Evolutionary conservation across 2,888 invertebrate species (phyloP), one percentile per base, ranked within the genome.

Genomic region (Apodemia hepburni): DNA sequence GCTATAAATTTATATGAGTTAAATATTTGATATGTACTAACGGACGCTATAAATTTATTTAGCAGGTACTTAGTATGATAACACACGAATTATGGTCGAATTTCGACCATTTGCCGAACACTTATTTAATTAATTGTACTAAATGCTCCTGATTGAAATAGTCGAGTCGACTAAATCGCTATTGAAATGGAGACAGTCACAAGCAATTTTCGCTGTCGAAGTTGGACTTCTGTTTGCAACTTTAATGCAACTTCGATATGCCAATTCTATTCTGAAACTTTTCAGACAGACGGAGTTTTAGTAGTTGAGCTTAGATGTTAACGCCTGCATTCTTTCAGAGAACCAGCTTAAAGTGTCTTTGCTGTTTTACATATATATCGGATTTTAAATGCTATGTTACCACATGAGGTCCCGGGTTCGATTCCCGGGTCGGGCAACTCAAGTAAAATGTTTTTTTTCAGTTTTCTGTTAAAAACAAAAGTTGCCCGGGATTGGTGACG

Each of bases 181-280:
- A 61, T 58, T 62, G 61, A 58, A 58, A 62, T 49, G 47, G 58
- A 62, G 61, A 62, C 61, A 61, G 58, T 61, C 58, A 61, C 57
- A 61, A 58, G 61, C 61, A 61, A 47, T 58, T 62, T 58, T 47
- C 54, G 54, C 17, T 54, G 58, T 58, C 61, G 33, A 47, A 62
- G 58, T 45, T 35, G 22, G 58, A 58, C 58, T 18, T 15, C 17
- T 68, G 64, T 66, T 60, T 61, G 51, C 57, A 67, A 69, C 67
- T 65, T 65, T 61, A 59, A 51, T 66, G 61, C 66, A 69, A 72
- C 70, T 70, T 68, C 63, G 69, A 72, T 71, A 74, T 72, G 71
- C 70, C 73, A 72, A 71, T 66, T 51, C 51, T 22, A 60, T 69
- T 68, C 66, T 63, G 62, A 67, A 73, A 73, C 70, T 73, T 74